Evolutionary conservation across 2,888 invertebrate genomes (phyloP), one percentile per base, ranked within the genome.

Genomic region (Lasioglossum leucozonium): DNA sequence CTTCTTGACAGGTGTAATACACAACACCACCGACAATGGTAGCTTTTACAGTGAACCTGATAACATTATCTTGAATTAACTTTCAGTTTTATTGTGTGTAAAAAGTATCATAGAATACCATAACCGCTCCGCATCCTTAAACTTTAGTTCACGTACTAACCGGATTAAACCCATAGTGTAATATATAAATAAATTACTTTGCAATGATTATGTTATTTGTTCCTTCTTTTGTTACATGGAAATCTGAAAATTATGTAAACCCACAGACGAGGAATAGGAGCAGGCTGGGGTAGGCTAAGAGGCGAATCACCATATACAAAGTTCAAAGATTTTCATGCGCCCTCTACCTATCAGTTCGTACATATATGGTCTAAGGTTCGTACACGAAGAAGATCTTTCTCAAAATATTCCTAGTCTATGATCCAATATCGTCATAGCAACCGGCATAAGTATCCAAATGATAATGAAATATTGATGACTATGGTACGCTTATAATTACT

Each of bases 1-100:
- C 95, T 86, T 94, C 93, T 51, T 94, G 90, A 62, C 92, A 86
- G 6, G 94, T 94, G 74, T 93, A 94, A 85, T 95, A 95, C 51
- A 94, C 86, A 37, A 93, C 72, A 79, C 95, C 94, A 58, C 95
- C 95, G n/a, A 92, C 93, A 2, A 95, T 74, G 11, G 92, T 91
- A 81, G 92, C 82, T 87, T 95, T 95, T 18, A 94, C 55, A 10
- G 91, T 92, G 81, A 95, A 92, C 81, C 95, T 95, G 83, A 73
- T 77, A 88, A 88, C 40, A 88, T 89, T 89, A 88, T 87, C 87
- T 87, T 55, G 37, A 62, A 72, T 76, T 30, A 74, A 42, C 22
- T 72, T 34, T 79, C 8, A 47, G 65, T 62, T 51, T 47, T 11
- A 40, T 72, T 11, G 42, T 34, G 62, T 72, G 47, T 1, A 16